phyloP scores from a whole-genome alignment of 2,797 vertebrate genomes.

The Dicrostonyx torquatus region DNA sequence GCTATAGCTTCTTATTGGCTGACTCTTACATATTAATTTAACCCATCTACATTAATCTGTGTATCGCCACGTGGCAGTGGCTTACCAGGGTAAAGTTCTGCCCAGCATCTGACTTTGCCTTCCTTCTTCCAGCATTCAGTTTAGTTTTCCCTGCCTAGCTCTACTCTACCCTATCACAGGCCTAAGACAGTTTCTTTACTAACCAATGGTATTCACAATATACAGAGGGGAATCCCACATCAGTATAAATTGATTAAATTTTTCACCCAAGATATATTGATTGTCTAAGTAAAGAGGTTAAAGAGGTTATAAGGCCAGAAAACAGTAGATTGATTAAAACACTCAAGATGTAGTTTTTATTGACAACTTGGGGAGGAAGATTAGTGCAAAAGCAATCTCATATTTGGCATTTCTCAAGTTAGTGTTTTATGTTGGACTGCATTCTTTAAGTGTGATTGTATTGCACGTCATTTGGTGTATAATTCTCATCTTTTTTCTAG shows the following conservation, averaged over 20 bases:
- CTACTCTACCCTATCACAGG: too few relatives aligned
- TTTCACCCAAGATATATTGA: conserved; percentile 19
- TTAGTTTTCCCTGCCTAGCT: too few relatives aligned
- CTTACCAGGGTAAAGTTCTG: too few relatives aligned
- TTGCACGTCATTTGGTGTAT: neutral
- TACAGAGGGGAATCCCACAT: too few relatives aligned
- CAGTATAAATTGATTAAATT: conserved; percentile 14
- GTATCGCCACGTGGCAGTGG: too few relatives aligned
- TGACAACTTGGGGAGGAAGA: neutral
- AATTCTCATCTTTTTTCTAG: neutral
- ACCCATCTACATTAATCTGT: too few relatives aligned
- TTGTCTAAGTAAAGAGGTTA: neutral
- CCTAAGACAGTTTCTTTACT: too few relatives aligned
- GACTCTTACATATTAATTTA: too few relatives aligned
- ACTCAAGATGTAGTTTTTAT: neutral
- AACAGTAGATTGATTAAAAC: conserved; percentile 46
- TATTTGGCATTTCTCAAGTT: neutral
- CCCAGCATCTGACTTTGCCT: too few relatives aligned
- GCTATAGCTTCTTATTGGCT: too few relatives aligned
- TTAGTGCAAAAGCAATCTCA: neutral
- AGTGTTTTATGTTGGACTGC: neutral
- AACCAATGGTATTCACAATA: too few relatives aligned
- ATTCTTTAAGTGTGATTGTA: neutral
- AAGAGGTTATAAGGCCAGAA: neutral
- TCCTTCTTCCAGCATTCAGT: too few relatives aligned